Evolutionary conservation across 1,140 invertebrate species (phyloP), one percentile per base, ranked within the genome.

Genomic region (Planococcus citri): DNA sequence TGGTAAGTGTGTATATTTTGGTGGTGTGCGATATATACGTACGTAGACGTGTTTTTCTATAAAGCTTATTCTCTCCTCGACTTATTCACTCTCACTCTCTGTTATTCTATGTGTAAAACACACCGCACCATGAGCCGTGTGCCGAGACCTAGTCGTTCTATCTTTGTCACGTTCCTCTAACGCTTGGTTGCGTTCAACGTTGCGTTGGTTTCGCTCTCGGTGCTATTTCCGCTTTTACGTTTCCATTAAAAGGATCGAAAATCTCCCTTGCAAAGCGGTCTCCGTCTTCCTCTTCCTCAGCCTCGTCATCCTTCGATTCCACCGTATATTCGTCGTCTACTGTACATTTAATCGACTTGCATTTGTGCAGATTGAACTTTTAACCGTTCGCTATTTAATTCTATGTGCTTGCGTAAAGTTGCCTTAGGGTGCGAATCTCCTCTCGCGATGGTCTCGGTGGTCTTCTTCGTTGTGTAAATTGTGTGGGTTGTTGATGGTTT

Each of bases 171-270:
- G 21, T 58, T 20, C 51, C 3, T 33, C n/a, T n/a, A 6, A 58
- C 51, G 51, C 51, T 58, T 58, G 60, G 60, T 64, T 25, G 60
- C 60, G 22, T 64, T 17, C 21, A 25, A 64, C 60, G 60, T 27
- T 20, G 21, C 60, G 60, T 27, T 20, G 21, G 60, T 64, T 64
- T 22, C 60, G 21, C 51, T 51, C 17, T 51, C 41, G 41, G 60
- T 25, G 60, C 24, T 64, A 64, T 64, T 64, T 64, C 60, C 60
- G 60, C 22, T 64, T 64, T 64, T 64, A 64, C 41, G 20, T 64
- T 64, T 64, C 60, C 60, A 64, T 64, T 64, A 64, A 25, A 64
- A 64, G 25, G 10, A 25, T 64, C 21, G 60, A 27, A 22, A 64
- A 64, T 17, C 10, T 17, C 21, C 22, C 21, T 25, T 4, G 2